Evolutionary conservation across 2,888 invertebrate species (phyloP), one percentile per base, ranked within the genome.

Genomic region (Lydus trimaculatus): DNA sequence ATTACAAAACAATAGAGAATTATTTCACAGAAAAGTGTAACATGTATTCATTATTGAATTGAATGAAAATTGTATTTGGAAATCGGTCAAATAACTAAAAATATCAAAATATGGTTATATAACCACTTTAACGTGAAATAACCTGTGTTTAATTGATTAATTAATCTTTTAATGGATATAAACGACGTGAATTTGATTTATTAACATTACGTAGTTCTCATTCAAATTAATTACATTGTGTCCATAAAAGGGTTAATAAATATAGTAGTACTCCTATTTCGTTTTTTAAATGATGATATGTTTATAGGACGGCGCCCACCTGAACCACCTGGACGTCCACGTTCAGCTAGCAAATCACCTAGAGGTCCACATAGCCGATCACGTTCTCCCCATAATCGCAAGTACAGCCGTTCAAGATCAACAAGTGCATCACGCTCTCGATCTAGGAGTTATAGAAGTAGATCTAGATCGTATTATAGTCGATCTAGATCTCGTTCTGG

Each of bases 401-500:
- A 82, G 72, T 81, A 82, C 71, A 85, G 85, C 70, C 83, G 86
- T 31, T 81, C 83, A 9, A 76, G 85, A 20, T 85, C 84, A 13
- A 86, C 87, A 2, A 82, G 82, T 9, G 85, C 87, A 58, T 90
- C 89, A 0, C 82, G 82, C 84, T 89, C 80, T 80, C 87, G 81
- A 39, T 85, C 85, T 6, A 79, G 85, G 61, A 85, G 85, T 72
- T 85, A 84, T 73, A 80, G 85, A 20, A 82, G 82, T 66, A 82
- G 91, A 33, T 91, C 91, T 0, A 87, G 91, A 64, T 91, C 91
- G 0, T 91, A 91, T 78, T 89, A 88, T 71, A 87, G 87, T 78
- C 86, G 90, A 71, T 87, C 87, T 17, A 80, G 85, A 33, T 85
- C 85, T 11, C 82, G 85, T 83, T 89, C 75, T 81, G 84, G 85